These are phyloP conservation scores for Myotis davidii DNA, from an alignment of 2,113 vertebrate species.

Conservation along the genomic window DNA sequence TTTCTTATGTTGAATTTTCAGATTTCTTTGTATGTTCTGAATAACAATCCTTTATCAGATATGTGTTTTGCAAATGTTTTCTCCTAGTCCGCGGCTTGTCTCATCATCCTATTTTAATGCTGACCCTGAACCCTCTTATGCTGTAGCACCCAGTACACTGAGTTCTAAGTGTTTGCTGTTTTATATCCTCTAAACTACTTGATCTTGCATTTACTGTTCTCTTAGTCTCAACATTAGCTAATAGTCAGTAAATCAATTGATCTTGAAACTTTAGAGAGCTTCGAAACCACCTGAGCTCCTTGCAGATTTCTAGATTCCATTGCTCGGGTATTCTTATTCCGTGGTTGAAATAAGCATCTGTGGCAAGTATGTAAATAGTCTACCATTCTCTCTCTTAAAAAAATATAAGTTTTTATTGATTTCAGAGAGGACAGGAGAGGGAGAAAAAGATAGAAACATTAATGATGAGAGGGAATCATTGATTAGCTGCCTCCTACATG, in stretches of 20 bases:
- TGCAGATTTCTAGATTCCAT: not conserved
- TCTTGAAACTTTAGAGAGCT: not conserved
- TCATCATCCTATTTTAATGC: not conserved
- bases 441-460: no score
- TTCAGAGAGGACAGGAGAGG: no score
- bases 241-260: not conserved
- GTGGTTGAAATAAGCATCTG: not conserved
- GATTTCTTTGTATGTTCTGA: not conserved
- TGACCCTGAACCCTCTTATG: not conserved
- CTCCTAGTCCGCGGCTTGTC: not conserved
- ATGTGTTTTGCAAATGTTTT: conserved; percentile 25
- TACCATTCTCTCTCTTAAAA: not conserved
- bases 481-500: no score
- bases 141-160: not conserved
- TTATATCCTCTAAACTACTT: not conserved
- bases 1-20: not conserved
- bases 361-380: not conserved
- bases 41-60: not conserved
- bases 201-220: not conserved
- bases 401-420: no score
- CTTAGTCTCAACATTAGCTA: not conserved
- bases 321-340: not conserved
- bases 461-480: no score
- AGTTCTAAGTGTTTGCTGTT: not conserved
- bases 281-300: not conserved